phyloP scores from a whole-genome alignment of 92 coral and sea anemone species.

The Isaurus tuberculatus region DNA sequence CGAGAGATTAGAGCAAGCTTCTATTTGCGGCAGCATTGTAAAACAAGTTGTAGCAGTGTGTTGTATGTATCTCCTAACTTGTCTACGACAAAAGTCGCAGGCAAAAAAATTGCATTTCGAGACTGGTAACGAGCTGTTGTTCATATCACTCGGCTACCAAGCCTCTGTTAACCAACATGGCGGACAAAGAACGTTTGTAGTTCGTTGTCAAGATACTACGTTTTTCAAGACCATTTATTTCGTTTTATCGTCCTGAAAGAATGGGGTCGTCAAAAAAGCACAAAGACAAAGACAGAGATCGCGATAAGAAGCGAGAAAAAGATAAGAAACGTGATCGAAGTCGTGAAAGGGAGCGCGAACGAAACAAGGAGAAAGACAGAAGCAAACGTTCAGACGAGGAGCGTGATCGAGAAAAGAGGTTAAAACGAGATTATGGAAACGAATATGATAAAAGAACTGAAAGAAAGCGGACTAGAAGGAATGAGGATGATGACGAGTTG shows the following conservation, averaged over 20 bases:
- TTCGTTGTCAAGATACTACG: not conserved
- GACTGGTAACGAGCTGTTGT: conserved; percentile 3
- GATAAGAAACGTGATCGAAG: conserved; percentile 32
- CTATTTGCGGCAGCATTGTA: no score
- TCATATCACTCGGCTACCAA: conserved; percentile 30
- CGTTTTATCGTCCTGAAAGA: not conserved
- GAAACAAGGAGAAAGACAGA: conserved; percentile 45
- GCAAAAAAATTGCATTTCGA: no score
- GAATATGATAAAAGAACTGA: conserved; percentile 35
- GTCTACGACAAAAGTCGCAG: no score
- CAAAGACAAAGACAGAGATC: conserved; percentile 52
- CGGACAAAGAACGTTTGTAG: conserved; percentile 31
- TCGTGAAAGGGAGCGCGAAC: conserved; percentile 38
- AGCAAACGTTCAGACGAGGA: conserved; percentile 51
- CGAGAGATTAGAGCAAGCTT: no score
- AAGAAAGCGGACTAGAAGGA: conserved; percentile 40
- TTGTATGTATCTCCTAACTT: no score
- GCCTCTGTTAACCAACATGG: conserved; percentile 34
- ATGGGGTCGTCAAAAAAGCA: conserved; percentile 64
- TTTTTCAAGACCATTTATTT: not conserved
- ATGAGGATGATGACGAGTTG: conserved; percentile 60
- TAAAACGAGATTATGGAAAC: conserved; percentile 42
- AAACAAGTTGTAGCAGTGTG: no score
- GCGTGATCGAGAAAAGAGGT: conserved; percentile 42
- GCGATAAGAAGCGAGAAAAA: conserved; percentile 45